Percentiles rank a stretch among this genome's conserved stretches.
Conservation (phyloP, 2,113 vertebrate species). For the Microcebus jonahi region DNA sequence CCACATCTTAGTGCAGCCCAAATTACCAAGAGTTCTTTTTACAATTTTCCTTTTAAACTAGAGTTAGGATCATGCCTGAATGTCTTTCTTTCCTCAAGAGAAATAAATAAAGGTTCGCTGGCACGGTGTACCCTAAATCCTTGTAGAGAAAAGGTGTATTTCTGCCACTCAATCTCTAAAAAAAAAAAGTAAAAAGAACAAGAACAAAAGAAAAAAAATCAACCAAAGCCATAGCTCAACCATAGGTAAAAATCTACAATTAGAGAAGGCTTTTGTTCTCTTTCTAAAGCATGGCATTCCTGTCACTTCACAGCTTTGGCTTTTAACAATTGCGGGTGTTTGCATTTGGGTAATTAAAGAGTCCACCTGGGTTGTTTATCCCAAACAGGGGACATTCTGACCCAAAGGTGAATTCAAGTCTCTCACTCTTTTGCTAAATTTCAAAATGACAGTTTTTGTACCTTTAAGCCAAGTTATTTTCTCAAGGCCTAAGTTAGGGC, state of each 20-base stretch:
- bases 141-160: neutral
- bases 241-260: slow-evolving; percentile 61
- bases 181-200: neutral
- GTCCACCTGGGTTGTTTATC: slow-evolving; percentile 51
- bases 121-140: neutral
- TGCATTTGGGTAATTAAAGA: slow-evolving; percentile 43
- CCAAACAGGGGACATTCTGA: neutral
- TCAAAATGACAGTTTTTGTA: slow-evolving; percentile 30
- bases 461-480: slow-evolving; percentile 17
- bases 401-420: slow-evolving; percentile 21
- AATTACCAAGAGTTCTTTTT: neutral
- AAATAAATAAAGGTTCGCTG: slow-evolving; percentile 6
- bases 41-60: neutral
- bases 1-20: neutral
- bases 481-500: neutral
- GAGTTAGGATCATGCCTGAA: neutral
- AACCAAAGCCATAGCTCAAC: slow-evolving; percentile 42
- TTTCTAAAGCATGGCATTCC: neutral
- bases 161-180: neutral
- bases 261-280: slow-evolving; percentile 46
- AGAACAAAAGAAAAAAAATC: neutral
- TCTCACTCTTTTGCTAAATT: slow-evolving; percentile 15
- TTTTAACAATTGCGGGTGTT: slow-evolving; percentile 30
- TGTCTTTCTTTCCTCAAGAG: neutral
- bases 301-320: neutral